Conservation (phyloP, 2,888 invertebrate species). For the Rhorus exstirpatorius region DNA sequence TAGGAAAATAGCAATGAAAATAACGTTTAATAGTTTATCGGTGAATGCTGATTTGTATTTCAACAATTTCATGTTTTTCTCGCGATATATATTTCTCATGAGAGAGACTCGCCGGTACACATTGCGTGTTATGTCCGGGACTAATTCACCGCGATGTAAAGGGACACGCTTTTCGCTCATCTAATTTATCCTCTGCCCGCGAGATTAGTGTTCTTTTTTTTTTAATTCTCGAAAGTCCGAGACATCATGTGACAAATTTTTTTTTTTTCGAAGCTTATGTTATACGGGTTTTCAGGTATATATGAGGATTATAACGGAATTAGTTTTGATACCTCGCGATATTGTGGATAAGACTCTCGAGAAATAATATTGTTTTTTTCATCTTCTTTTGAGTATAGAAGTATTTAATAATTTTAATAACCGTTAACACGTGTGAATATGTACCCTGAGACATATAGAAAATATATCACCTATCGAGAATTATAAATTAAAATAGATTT, state of each 20-base stretch:
- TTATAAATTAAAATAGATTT: constrained; percentile 3
- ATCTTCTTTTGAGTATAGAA: too few relatives aligned
- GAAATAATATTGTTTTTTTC: constrained; percentile 37
- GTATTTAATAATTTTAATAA: too few relatives aligned
- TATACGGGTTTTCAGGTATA: constrained; percentile 12
- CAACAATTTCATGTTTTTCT: neutral
- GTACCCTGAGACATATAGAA: neutral
- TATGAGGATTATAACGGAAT: constrained; percentile 57
- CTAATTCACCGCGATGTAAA: constrained; percentile 56
- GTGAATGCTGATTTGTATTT: neutral
- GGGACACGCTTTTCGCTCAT: constrained; percentile 64
- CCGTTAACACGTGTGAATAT: constrained; percentile 3
- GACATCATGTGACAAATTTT: constrained; percentile 15
- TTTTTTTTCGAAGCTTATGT: constrained; percentile 18
- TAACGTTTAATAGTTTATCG: neutral
- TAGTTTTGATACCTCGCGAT: constrained; percentile 55
- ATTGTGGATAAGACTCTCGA: constrained; percentile 38
- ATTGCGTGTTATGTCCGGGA: constrained; percentile 50
- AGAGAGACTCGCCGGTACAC: neutral
- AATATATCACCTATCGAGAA: constrained; percentile 6
- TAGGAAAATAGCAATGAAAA: neutral
- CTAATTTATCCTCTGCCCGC: constrained; percentile 42
- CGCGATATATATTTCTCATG: neutral
- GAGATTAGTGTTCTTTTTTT: constrained; percentile 48
- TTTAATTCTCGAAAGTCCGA: constrained; percentile 27